Percentiles rank a stretch among this genome's conserved stretches.
These are phyloP conservation scores for Silurus aristotelis DNA, from an alignment of 2,797 vertebrate genomes.

Conservation along the genomic window DNA sequence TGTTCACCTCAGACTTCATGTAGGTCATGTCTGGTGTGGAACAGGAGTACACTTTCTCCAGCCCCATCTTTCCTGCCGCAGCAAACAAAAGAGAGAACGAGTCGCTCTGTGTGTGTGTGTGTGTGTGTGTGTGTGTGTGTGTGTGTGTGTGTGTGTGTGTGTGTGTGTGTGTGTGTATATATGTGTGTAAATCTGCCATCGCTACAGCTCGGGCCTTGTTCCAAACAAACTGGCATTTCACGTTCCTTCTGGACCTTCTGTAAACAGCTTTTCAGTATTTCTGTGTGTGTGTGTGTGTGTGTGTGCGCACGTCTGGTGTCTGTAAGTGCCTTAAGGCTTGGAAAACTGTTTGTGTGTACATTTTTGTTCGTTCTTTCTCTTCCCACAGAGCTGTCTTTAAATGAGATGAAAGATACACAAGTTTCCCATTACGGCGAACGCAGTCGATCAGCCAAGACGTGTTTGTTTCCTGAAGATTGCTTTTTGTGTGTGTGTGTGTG, in stretches of 20 bases:
- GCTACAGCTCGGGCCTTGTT: background rate
- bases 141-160: background rate
- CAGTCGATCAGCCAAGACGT: slow-evolving; percentile 26
- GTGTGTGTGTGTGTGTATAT: background rate
- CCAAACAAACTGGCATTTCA: slow-evolving; percentile 28
- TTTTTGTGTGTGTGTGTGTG: background rate
- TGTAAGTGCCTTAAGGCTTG: slow-evolving; percentile 76
- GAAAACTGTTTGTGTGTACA: slow-evolving; percentile 38
- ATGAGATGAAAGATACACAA: slow-evolving; percentile 34
- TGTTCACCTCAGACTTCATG: slow-evolving; percentile 32
- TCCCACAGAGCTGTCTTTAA: slow-evolving; percentile 34
- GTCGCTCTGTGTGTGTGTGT: background rate
- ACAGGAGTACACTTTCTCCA: slow-evolving; percentile 51
- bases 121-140: slow-evolving; percentile 1
- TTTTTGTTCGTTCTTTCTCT: slow-evolving; percentile 10
- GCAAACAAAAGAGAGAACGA: slow-evolving; percentile 22
- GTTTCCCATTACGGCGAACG: slow-evolving; percentile 21
- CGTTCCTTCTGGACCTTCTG: slow-evolving; percentile 51
- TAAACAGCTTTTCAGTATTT: slow-evolving; percentile 53
- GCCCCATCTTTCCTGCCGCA: slow-evolving; percentile 7
- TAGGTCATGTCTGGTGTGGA: slow-evolving; percentile 56
- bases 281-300: slow-evolving; percentile 63
- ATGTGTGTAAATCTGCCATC: background rate
- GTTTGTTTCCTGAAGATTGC: slow-evolving; percentile 10
- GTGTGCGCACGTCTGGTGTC: slow-evolving; percentile 59